Evolutionary conservation across 2,113 vertebrate species (phyloP).

Genomic region (Arvicanthis niloticus): DNA sequence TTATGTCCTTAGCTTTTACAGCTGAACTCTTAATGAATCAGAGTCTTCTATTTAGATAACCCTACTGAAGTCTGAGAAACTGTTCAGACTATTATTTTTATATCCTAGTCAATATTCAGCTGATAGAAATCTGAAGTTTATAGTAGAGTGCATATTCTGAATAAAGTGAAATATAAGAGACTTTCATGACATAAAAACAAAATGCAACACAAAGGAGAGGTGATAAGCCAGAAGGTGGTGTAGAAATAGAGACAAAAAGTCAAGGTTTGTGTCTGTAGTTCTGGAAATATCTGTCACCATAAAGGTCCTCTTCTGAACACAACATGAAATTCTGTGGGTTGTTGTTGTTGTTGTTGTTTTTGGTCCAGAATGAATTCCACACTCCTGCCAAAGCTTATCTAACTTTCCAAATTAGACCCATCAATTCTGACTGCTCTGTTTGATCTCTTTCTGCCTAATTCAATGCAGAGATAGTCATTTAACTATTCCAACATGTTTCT

Average conservation of each 20-base stretch:
- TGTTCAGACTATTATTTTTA: neutral
- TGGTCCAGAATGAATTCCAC: neutral
- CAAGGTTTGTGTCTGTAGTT: neutral
- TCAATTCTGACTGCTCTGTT: neutral
- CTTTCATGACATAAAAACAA: neutral
- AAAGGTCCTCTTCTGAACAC: neutral
- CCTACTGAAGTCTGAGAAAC: neutral
- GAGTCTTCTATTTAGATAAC: neutral
- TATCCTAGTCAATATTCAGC: neutral
- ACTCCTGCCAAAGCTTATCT: accelerated
- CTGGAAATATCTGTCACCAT: neutral
- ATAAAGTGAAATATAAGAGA: neutral
- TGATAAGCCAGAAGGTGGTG: neutral
- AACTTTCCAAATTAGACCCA: neutral
- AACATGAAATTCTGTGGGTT: neutral
- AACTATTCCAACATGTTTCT: neutral
- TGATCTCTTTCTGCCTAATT: neutral
- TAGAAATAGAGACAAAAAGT: neutral
- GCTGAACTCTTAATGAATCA: neutral
- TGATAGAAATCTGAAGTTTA: neutral
- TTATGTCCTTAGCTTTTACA: neutral
- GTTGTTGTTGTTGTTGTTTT: neutral
- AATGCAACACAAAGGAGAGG: neutral
- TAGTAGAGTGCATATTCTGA: neutral
- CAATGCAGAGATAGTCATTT: neutral